Percentiles rank a stretch among this genome's conserved stretches.
Evolutionary conservation across 2,888 invertebrate species (phyloP).

Genomic region (Leucoma salicis): DNA sequence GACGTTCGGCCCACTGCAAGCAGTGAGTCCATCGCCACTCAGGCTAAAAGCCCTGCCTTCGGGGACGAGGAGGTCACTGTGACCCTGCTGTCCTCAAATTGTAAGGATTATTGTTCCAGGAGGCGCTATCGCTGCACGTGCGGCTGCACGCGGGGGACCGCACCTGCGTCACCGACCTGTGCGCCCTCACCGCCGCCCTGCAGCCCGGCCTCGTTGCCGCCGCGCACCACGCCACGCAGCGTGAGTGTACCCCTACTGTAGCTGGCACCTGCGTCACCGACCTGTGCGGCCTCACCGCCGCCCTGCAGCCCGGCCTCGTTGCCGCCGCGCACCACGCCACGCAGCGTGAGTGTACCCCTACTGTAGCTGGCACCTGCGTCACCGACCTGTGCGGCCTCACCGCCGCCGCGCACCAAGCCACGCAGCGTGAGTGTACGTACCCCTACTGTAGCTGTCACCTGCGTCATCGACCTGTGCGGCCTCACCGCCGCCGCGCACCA

Average conservation of each 20-base stretch:
- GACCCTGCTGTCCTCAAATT: no score
- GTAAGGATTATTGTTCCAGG: no score
- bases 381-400: no score
- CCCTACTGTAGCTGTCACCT: no score
- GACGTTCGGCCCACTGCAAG: no score
- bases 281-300: slow-evolving; percentile 90
- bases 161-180: slow-evolving; percentile 90
- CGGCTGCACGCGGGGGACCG: slow-evolving; percentile 91
- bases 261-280: slow-evolving; percentile 88
- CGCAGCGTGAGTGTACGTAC: no score
- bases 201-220: slow-evolving; percentile 85
- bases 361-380: no score
- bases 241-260: slow-evolving; percentile 30
- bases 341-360: slow-evolving; percentile 42
- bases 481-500: no score
- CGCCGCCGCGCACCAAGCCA: no score
- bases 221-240: slow-evolving; percentile 50
- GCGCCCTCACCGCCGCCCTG: slow-evolving; percentile 89
- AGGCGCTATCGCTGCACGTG: slow-evolving; percentile 90
- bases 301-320: slow-evolving; percentile 87
- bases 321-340: slow-evolving; percentile 55
- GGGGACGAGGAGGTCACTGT: background rate
- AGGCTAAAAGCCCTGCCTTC: background rate
- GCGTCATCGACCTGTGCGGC: no score
- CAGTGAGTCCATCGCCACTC: no score